Evolutionary conservation across 2,888 invertebrate species (phyloP), one percentile per base, ranked within the genome.

Genomic region (Orgyia antiqua): DNA sequence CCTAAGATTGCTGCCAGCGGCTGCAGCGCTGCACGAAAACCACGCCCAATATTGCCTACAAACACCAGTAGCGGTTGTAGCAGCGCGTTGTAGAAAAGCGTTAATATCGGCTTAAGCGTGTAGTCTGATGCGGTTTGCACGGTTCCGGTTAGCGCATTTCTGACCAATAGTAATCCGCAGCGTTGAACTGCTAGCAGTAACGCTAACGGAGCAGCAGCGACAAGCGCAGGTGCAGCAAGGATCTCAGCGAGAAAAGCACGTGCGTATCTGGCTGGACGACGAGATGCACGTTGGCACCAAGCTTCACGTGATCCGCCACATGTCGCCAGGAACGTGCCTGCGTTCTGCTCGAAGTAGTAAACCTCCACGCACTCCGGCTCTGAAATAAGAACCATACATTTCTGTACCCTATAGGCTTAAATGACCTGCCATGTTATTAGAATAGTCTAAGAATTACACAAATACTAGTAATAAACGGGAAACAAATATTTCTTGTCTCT

Each of bases 51-150:
- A 57, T 91, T 91, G 45, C 88, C 90, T 6, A 88, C 47, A 49
- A 91, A 88, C 55, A 92, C 92, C 44, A 93, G 66, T 18, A 89
- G 68, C 9, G 94, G 93, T 57, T 92, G 93, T 41, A 92, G 64
- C 24, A 90, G 53, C 2, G 90, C 91, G 73, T 93, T 93, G 64
- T 92, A 92, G 3, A 86, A 9, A 19, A 91, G 89, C 18, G 92
- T 89, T 39, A 94, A 68, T 28, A 89, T 69, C 8, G 93, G 93
- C 68, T 93, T 93, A 31, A 93, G 66, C 51, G 89, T 87, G 58
- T 91, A 90, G 74, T 94, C 93, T 0, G 92, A 60, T 35, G 38
- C 34, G 19, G 63, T 51, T 38, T 53, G 61, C 48, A 64, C 44
- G 24, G 52, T 44, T 13, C 65, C 72, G 24, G 48, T 33, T 10